These are phyloP conservation scores for Pyrocephalus nanus DNA, from an alignment of 2,797 vertebrate genomes.

Conservation along the genomic window DNA sequence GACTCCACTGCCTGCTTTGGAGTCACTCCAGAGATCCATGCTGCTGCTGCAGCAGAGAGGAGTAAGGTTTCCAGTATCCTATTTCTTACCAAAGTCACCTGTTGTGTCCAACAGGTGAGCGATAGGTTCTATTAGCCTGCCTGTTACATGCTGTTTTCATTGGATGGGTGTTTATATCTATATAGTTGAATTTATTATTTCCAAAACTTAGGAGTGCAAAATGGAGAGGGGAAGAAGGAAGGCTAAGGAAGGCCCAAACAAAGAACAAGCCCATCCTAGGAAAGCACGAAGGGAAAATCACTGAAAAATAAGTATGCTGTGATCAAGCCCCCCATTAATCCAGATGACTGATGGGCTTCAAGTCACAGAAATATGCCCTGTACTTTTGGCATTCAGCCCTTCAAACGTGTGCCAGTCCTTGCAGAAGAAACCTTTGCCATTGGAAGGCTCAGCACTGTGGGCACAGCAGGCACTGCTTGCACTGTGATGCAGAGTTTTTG, in stretches of 20 bases:
- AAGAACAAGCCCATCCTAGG: background rate
- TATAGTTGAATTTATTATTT: rapidly evolving
- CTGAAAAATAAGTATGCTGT: background rate
- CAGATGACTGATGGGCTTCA: background rate
- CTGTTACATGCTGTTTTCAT: background rate
- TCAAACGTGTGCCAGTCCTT: background rate
- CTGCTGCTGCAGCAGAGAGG: background rate
- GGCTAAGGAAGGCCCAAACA: background rate
- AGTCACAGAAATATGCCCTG: background rate
- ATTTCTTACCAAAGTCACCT: background rate
- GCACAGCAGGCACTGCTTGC: background rate
- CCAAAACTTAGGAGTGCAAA: background rate
- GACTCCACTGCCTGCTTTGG: background rate
- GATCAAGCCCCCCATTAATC: background rate
- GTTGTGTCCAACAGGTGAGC: background rate
- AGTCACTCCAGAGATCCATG: background rate
- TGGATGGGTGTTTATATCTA: background rate
- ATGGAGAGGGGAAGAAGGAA: background rate
- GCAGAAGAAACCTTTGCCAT: background rate
- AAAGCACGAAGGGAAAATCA: background rate
- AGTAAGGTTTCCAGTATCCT: background rate
- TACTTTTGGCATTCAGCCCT: background rate
- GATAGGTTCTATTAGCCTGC: background rate
- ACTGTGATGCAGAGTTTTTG: background rate
- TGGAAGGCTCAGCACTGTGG: background rate